These are phyloP conservation scores for Leptothorax acervorum DNA, from an alignment of 2,888 invertebrate species.

Conservation along the genomic window DNA sequence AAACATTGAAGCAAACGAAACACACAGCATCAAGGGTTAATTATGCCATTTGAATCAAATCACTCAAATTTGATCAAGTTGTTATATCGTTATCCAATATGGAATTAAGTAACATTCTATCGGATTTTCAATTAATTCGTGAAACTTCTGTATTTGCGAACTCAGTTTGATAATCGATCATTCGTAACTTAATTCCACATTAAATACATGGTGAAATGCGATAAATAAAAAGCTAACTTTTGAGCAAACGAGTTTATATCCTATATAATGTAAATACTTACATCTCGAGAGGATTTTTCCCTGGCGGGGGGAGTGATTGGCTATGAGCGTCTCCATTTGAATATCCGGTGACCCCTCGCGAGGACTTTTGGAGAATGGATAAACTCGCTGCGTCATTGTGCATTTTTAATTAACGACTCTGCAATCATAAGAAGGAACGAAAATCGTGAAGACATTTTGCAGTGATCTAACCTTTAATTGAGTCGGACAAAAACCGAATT, in stretches of 20 bases:
- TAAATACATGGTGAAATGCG: neutral
- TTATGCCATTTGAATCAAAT: neutral
- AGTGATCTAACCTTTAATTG: neutral
- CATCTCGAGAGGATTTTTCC: conserved; percentile 84
- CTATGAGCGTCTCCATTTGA: conserved; percentile 83
- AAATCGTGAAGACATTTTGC: neutral
- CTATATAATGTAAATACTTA: conserved; percentile 75
- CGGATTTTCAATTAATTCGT: neutral
- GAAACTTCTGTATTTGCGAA: neutral
- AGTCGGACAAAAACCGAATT: neutral
- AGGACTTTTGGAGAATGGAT: conserved; percentile 84
- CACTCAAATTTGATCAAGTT: neutral
- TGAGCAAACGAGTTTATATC: conserved; percentile 19
- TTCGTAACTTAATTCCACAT: neutral
- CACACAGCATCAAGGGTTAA: neutral
- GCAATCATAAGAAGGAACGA: conserved; percentile 65
- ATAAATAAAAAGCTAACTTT: conserved; percentile 13
- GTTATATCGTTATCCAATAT: neutral
- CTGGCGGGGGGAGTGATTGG: conserved; percentile 79
- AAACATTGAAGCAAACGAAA: neutral
- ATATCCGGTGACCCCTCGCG: conserved; percentile 82
- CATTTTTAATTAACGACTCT: conserved; percentile 85
- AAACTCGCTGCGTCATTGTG: conserved; percentile 85
- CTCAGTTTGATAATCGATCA: neutral
- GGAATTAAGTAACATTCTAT: neutral